Conservation (phyloP, 2,888 invertebrate genomes). For the Folsomia candida region DNA sequence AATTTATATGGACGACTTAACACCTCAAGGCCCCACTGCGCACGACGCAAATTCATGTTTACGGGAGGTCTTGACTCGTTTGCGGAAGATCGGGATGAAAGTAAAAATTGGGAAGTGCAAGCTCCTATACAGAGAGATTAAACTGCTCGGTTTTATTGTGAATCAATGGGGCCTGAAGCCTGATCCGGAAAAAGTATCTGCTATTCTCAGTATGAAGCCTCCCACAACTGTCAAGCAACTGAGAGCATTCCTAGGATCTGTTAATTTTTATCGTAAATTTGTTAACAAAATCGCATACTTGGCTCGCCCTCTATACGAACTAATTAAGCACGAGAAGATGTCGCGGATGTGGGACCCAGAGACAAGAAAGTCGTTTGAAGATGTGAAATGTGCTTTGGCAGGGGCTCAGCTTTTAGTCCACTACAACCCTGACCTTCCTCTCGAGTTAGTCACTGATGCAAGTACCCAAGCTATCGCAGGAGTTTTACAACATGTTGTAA, state of each 20-base stretch:
- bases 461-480: conserved; percentile 2
- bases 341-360: neutral
- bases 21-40: neutral
- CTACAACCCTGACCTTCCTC: neutral
- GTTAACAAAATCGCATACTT: conserved; percentile 51
- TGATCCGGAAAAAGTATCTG: conserved; percentile 51
- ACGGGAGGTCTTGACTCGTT: neutral
- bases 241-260: conserved; percentile 51
- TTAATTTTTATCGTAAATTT: conserved; percentile 54
- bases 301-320: conserved; percentile 51
- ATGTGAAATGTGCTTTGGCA: neutral
- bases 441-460: neutral
- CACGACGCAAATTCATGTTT: neutral
- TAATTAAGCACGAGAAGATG: conserved; percentile 49
- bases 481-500: neutral
- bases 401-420: neutral
- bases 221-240: conserved; percentile 49
- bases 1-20: conserved; percentile 14
- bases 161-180: conserved; percentile 51
- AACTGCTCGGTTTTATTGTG: conserved; percentile 51
- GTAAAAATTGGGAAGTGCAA: conserved; percentile 49
- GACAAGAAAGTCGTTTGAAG: neutral
- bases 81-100: neutral
- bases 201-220: conserved; percentile 50
- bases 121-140: conserved; percentile 44